Base-by-base conservation (phyloP, 2,888 invertebrate species). In the Notocelia uddmanniana region DNA sequence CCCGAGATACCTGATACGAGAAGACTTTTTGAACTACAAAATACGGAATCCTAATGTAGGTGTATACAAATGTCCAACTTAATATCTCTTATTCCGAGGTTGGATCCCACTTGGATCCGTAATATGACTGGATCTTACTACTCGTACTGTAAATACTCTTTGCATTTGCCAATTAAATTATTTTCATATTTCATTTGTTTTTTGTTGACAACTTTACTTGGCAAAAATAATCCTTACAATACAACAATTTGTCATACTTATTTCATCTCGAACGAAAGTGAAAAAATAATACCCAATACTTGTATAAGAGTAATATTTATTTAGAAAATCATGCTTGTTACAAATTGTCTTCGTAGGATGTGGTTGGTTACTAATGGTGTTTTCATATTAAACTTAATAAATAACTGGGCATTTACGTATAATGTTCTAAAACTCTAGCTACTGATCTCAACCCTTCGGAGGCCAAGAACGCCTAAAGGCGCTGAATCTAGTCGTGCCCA, bases 291-390 rank as follows among this genome's bases (percentile, higher is more conserved):
- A 58, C 19, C 2, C 31, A n/a, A 23, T 50, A 62, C 34, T 37
- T 21, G 18, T 37, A n/a, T 58, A 60, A 41, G n/a, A 60, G n/a
- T 23, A 6, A 13, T 2, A 50, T 23, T 55, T 45, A 45, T 41
- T 55, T 48, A 19, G 21, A 41, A 59, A 52, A 52, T 31, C 11
- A 71, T 71, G 71, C 66, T 66, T 52, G 18, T 60, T 54, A 31
- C 66, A 18, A 66, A 66, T 45, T 59, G 58, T 59, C 59, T 71
- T 60, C 59, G 58, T 18, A 19, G 19, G 23, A 21, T 41, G 41
- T 34, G 71, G 71, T 71, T 45, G 59, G 71, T 70, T 54, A 10
- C 15, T 19, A 52, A 6, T 18, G 41, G 13, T 15, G n/a, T n/a
- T n/a, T n/a, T n/a, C n/a, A n/a, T n/a, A n/a, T n/a, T n/a, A n/a